A percentile compares a stretch with the other conserved stretches of the same genome.
Evolutionary conservation across 2,888 invertebrate genomes (phyloP).

Genomic region (Drosophila mercatorum): DNA sequence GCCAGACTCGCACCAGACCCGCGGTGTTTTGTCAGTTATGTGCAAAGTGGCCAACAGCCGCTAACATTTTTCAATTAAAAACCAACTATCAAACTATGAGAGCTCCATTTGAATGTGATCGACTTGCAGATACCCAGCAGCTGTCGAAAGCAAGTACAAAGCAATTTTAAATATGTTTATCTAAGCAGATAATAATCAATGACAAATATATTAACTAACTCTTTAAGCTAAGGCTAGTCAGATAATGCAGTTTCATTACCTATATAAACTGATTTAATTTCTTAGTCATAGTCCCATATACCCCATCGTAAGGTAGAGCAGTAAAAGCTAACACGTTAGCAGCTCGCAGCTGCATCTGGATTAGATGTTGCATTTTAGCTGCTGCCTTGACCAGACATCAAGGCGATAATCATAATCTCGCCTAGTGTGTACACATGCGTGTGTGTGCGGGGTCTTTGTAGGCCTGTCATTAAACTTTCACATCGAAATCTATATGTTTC

Average conservation of each 20-base stretch:
- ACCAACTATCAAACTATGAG: slow-evolving; percentile 43
- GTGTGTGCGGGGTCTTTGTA: slow-evolving; percentile 39
- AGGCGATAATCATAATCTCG: slow-evolving; percentile 70
- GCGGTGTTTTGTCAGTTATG: slow-evolving; percentile 78
- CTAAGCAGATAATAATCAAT: neutral
- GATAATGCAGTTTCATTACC: neutral
- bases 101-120: slow-evolving; percentile 29
- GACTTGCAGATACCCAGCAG: slow-evolving; percentile 47
- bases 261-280: neutral
- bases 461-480: slow-evolving; percentile 74
- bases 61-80: slow-evolving; percentile 79
- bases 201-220: neutral
- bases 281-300: slow-evolving; percentile 7
- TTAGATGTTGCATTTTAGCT: slow-evolving; percentile 52
- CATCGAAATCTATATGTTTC: slow-evolving; percentile 75
- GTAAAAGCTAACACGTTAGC: slow-evolving; percentile 51
- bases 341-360: slow-evolving; percentile 69
- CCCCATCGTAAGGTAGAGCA: slow-evolving; percentile 24
- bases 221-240: neutral
- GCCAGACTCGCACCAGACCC: slow-evolving; percentile 59
- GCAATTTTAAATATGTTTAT: no score
- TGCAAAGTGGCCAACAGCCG: slow-evolving; percentile 77
- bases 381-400: slow-evolving; percentile 59
- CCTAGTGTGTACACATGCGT: neutral
- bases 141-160: no score